Evolutionary conservation across 2,797 vertebrate species (phyloP).

Genomic region (Gastrophryne carolinensis): DNA sequence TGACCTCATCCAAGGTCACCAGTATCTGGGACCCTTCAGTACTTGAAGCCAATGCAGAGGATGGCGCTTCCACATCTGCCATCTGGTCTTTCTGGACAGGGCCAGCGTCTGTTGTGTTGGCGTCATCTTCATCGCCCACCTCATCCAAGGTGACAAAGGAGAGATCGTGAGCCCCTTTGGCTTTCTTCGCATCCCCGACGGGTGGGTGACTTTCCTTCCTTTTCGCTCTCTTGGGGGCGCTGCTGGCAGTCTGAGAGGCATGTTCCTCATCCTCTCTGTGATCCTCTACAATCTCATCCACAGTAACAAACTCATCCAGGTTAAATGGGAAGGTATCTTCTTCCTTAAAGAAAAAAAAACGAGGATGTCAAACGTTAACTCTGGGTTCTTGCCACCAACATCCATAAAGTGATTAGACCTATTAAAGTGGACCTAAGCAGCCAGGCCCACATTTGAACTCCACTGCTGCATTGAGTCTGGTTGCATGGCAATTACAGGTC

Average conservation of each 20-base stretch:
- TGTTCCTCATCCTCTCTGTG: background rate
- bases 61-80: constrained; percentile 62
- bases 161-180: constrained; percentile 60
- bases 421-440: too few species aligned
- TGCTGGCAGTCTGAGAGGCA: background rate
- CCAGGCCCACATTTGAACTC: too few species aligned
- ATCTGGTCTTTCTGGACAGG: background rate
- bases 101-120: constrained; percentile 7
- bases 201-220: constrained; percentile 57
- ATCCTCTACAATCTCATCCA: constrained; percentile 85
- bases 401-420: too few species aligned
- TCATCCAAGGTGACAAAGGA: constrained; percentile 85
- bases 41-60: too few species aligned
- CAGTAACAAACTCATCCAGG: constrained; percentile 87
- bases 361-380: too few species aligned
- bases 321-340: constrained; percentile 73
- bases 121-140: constrained; percentile 79
- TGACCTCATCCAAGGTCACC: constrained; percentile 74
- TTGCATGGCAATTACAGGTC: too few species aligned
- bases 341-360: constrained; percentile 17
- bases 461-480: too few species aligned
- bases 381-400: too few species aligned
- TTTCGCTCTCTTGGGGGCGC: constrained; percentile 55
- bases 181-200: constrained; percentile 60
- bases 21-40: constrained; percentile 67